Base-by-base conservation (phyloP, 2,888 invertebrate species). In the Rhamnusium bicolor region DNA sequence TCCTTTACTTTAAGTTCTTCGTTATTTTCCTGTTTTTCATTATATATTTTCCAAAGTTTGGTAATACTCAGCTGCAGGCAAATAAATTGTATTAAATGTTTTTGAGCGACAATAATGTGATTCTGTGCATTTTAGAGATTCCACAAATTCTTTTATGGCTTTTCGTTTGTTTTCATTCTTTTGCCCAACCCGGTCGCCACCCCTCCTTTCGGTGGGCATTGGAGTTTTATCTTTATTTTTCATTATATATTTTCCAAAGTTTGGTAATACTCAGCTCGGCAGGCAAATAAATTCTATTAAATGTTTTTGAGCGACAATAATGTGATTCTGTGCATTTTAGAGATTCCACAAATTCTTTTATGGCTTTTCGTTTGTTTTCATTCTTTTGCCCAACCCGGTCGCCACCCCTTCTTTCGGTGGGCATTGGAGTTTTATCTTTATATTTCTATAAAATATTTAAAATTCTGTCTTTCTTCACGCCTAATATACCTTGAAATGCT, bases 31-130 rank as follows among this genome's bases (percentile, higher is more conserved):
- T 29, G 29, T 40, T 14, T 60, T 16, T 60, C 14, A 32, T 32
- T 60, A 14, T 46, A 46, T 19, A 61, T 61, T 19, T 61, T 61
- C 61, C 61, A 60, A 3, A 60, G 60, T 61, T 61, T 61, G 10
- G 12, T 46, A 46, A 61, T 61, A 61, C 46, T 61, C 7, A 61
- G 8, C 19, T 61, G 46, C 61, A 12, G 61, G 61, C 40, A 61
- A 61, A 40, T 61, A 61, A 7, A 61, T 16, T 21, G 46, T 10
- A 40, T 46, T 61, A 61, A 61, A 61, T 19, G 7, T 46, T 61
- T 61, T 47, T 16, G 46, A 46, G 16, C 32, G 32, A 18, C 58
- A 58, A 32, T 58, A 58, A 14, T 58, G 18, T 8, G 58, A 16
- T 18, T 58, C 58, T 14, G 18, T 18, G 24, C 24, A 24, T 24